phyloP scores from a whole-genome alignment of 92 coral and sea anemone species.

The Porites lobata region DNA sequence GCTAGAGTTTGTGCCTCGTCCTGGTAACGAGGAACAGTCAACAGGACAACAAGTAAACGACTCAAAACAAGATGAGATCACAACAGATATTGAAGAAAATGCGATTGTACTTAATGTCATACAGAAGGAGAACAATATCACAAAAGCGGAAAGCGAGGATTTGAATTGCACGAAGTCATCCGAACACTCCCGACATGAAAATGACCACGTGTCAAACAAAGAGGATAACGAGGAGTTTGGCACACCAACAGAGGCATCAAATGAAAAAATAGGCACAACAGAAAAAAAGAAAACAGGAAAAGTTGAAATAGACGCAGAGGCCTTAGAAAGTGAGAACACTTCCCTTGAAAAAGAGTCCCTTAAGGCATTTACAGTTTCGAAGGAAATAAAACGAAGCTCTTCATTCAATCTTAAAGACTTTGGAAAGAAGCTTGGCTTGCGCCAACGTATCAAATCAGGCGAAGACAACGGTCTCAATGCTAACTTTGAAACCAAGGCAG shows the following conservation, averaged over 20 bases:
- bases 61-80: not conserved
- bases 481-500: slow-evolving; percentile 55
- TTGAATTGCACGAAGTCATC: not conserved
- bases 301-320: not conserved
- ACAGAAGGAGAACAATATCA: not conserved
- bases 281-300: not conserved
- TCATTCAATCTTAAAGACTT: slow-evolving; percentile 27
- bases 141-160: not conserved
- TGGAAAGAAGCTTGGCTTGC: slow-evolving; percentile 30
- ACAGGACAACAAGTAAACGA: not conserved
- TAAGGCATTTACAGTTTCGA: not conserved
- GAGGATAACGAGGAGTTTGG: not conserved
- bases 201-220: not conserved
- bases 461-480: slow-evolving; percentile 13
- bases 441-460: slow-evolving; percentile 14
- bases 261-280: not conserved
- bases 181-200: not conserved
- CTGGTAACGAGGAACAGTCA: not conserved
- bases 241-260: not conserved
- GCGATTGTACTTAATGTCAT: not conserved
- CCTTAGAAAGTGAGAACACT: slow-evolving; percentile 6
- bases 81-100: not conserved
- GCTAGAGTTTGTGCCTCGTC: not conserved
- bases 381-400: slow-evolving; percentile 29
- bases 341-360: not conserved